Evolutionary conservation across 2,888 invertebrate species (phyloP), one percentile per base, ranked within the genome.

Genomic region (Cheilosia vulpina): DNA sequence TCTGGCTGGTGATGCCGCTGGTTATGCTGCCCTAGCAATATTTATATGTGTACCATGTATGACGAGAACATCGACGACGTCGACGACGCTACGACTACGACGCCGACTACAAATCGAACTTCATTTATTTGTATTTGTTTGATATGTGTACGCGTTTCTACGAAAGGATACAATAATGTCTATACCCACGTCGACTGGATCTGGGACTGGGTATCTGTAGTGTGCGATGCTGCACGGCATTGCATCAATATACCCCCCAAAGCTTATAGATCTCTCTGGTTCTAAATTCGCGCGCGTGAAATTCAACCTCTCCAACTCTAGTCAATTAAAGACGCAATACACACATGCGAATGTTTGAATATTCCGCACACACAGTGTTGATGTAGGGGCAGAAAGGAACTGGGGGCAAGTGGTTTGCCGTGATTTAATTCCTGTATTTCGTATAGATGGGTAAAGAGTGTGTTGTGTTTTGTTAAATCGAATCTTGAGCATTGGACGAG

Each of bases 121-220:
- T 72, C 41, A 85, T 81, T 85, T 68, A 81, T 76, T 80, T 81
- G 85, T 85, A 85, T 85, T 72, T 77, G 85, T 81, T 72, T 52
- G 76, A 63, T 85, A 77, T 66, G 71, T 76, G 71, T 76, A 75
- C 41, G 72, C 65, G 71, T 85, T 77, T 68, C 50, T 45, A 81
- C 76, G 76, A 72, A 72, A 77, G 81, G 72, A 85, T 77, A 81
- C 81, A 85, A 81, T 81, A 77, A 81, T 71, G 84, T 81, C 66
- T 81, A 69, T 81, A 76, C 76, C 76, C 71, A 72, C 81, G 71
- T 43, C 45, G 60, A 50, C 65, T 72, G 31, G 38, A 47, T 1
- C 38, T 38, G 13, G 63, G 58, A 27, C 27, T 27, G 27, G 27
- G 27, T 27, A 27, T 27, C 27, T 84, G 0, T 31, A 31, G 31